Conservation (phyloP, 2,888 invertebrate species). For the Heliconius ethilla region DNA sequence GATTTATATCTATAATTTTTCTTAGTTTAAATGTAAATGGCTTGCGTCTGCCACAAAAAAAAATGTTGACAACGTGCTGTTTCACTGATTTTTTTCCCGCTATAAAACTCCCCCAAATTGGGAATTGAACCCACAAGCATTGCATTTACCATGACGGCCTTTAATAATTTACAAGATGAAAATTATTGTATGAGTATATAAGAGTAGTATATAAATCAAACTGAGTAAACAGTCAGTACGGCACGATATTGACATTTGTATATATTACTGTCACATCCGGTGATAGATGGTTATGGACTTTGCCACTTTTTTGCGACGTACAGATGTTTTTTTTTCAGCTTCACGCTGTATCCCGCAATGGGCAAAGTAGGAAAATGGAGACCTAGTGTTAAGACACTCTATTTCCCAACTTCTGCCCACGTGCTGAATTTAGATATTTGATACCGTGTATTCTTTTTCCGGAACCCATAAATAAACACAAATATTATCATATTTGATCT, state of each 20-base stretch:
- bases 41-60: no score
- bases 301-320: not conserved
- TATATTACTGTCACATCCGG: not conserved
- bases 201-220: not conserved
- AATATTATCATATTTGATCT: not conserved
- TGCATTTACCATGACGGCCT: no score
- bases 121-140: no score
- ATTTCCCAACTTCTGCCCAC: no score
- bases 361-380: not conserved
- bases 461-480: not conserved
- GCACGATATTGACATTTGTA: not conserved
- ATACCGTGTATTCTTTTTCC: no score
- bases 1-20: no score
- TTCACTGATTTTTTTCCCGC: no score
- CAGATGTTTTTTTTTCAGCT: not conserved
- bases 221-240: not conserved
- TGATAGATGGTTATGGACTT: not conserved
- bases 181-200: not conserved
- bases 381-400: not conserved
- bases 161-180: not conserved
- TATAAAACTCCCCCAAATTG: no score
- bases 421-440: no score
- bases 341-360: not conserved
- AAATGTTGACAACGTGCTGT: no score
- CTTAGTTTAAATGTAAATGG: no score